Evolutionary conservation across 2,888 invertebrate genomes (phyloP), one percentile per base, ranked within the genome.

Genomic region (Crocallis elinguaria): DNA sequence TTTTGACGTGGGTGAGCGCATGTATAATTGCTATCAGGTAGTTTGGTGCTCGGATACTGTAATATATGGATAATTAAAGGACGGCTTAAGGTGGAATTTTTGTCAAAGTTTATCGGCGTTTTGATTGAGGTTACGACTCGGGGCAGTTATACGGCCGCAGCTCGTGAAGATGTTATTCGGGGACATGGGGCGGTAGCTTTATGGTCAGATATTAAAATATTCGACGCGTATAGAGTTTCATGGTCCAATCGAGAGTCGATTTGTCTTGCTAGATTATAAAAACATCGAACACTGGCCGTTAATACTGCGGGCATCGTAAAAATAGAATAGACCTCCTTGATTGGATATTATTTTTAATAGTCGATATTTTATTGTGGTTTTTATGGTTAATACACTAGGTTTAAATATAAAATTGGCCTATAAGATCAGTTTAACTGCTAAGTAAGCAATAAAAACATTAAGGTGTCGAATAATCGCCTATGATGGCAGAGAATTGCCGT

Each of bases 51-150:
- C 71, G 80, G 80, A 79, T 82, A 81, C 75, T 80, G 86, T 88
- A 89, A 90, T 88, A 88, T 90, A 90, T 90, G 86, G 87, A 89
- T 89, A 89, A 90, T 90, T 88, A 90, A 89, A 89, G 85, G 83
- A 84, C 84, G 86, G 87, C 86, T 88, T 90, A 89, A 84, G 78
- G 81, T 86, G 86, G 88, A 90, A 88, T 90, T 89, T 88, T 90
- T 90, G 91, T 88, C 91, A 91, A 89, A 87, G 76, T 90, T 87
- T 90, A 90, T 90, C 79, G 86, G 79, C 82, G 67, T 88, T 91
- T 85, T 90, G 90, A 90, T 91, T 88, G 89, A 90, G 90, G 88
- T 90, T 88, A 91, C 78, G 86, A 84, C 83, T 82, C 66, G 39
- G 39, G 54, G 49, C 49, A 33, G 61, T 51, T 67, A 67, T 63